A percentile compares a stretch with the other conserved stretches of the same genome.
Conservation (phyloP, 2,888 invertebrate species). For the Phymatocera aterrima region DNA sequence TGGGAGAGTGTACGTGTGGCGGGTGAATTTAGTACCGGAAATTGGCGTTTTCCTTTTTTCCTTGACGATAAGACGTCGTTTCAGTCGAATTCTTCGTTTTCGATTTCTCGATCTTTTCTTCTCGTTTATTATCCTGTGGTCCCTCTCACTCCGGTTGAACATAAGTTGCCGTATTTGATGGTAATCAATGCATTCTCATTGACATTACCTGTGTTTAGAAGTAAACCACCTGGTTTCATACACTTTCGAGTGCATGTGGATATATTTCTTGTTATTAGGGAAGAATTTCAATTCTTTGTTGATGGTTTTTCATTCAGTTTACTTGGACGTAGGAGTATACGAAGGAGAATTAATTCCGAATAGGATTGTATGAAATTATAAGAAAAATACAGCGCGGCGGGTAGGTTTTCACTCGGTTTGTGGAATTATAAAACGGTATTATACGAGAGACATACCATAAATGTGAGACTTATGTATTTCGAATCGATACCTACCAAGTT, state of each 20-base stretch:
- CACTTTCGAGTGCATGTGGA: constrained; percentile 34
- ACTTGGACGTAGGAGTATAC: too few species aligned
- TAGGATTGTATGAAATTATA: not conserved
- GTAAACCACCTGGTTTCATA: constrained; percentile 36
- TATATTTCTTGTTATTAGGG: constrained; percentile 13
- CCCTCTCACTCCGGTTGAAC: not conserved
- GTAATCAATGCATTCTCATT: constrained; percentile 38
- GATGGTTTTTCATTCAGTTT: not conserved
- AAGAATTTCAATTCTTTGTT: not conserved
- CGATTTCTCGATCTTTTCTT: not conserved
- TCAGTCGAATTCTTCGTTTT: constrained; percentile 20
- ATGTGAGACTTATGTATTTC: constrained; percentile 36
- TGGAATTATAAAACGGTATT: constrained; percentile 25
- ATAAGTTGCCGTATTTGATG: not conserved
- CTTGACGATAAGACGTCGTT: constrained; percentile 34
- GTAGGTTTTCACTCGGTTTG: too few species aligned
- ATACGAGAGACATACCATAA: constrained; percentile 17
- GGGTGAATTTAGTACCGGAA: constrained; percentile 40
- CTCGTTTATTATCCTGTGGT: not conserved
- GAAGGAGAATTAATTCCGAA: constrained; percentile 48
- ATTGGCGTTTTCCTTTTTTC: constrained; percentile 42
- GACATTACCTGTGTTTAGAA: constrained; percentile 52
- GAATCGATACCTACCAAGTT: constrained; percentile 45
- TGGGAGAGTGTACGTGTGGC: not conserved
- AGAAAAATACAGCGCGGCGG: constrained; percentile 25